A percentile compares a stretch with the other conserved stretches of the same genome.
Conservation (phyloP, 2,797 vertebrate species). For the Xiphorhynchus erythropygius region DNA sequence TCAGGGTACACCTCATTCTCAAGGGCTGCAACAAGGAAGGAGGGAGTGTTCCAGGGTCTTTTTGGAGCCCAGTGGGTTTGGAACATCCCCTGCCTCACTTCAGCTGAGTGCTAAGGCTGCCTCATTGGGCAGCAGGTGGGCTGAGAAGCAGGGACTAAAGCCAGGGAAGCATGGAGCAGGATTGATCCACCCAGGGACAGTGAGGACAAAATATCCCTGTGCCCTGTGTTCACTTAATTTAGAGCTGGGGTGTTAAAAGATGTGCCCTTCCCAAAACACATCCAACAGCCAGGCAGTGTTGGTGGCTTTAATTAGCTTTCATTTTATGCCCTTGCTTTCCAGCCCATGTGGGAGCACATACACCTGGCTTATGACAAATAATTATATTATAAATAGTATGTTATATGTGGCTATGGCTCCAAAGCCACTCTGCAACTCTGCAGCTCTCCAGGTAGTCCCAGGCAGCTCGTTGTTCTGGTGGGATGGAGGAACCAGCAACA, state of each 20-base stretch:
- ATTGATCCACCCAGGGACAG: background rate
- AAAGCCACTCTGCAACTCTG: background rate
- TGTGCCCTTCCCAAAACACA: background rate
- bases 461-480: rapidly evolving
- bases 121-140: too few species aligned
- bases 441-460: background rate
- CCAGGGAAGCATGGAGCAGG: background rate
- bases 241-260: background rate
- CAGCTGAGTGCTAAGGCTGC: background rate
- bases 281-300: rapidly evolving
- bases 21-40: background rate
- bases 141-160: background rate
- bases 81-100: background rate
- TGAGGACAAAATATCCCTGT: rapidly evolving
- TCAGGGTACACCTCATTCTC: rapidly evolving
- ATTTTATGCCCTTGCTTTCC: background rate
- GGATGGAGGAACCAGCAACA: background rate
- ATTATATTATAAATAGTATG: rapidly evolving
- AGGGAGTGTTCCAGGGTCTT: rapidly evolving
- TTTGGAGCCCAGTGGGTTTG: background rate
- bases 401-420: background rate
- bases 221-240: background rate
- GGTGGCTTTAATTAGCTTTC: background rate
- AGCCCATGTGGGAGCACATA: rapidly evolving
- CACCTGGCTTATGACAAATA: background rate